Evolutionary conservation across 2,888 invertebrate genomes (phyloP).

Genomic region (Dendrolimus pini): DNA sequence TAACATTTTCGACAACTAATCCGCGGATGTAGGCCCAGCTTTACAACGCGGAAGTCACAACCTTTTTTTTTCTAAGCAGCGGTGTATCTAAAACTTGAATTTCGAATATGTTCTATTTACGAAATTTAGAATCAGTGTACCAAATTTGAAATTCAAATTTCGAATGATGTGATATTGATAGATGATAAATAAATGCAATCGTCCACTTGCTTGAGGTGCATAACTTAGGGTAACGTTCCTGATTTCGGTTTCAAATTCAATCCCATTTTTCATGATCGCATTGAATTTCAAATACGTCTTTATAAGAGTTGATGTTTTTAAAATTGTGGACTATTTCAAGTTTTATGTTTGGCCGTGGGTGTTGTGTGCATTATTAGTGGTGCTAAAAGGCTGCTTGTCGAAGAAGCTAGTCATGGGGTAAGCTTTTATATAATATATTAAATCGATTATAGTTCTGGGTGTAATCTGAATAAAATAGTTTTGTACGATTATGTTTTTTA

Average conservation of each 20-base stretch:
- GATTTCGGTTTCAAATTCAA: constrained; percentile 51
- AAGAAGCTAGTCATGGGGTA: constrained; percentile 44
- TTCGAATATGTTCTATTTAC: background rate
- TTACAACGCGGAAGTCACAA: constrained; percentile 9
- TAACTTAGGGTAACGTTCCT: constrained; percentile 42
- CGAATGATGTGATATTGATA: background rate
- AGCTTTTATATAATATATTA: constrained; percentile 15
- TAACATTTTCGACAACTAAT: constrained; percentile 18
- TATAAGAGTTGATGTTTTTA: constrained; percentile 60
- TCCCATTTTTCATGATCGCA: constrained; percentile 63
- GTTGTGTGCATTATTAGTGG: constrained; percentile 30
- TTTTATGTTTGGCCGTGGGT: constrained; percentile 40
- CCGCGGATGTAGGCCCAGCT: constrained; percentile 34
- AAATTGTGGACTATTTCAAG: constrained; percentile 53
- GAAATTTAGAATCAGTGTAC: constrained; percentile 6
- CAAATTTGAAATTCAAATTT: constrained; percentile 4
- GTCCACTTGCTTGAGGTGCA: constrained; percentile 55
- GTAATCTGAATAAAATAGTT: background rate
- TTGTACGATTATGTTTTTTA: constrained; percentile 1
- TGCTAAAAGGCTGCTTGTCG: constrained; percentile 12
- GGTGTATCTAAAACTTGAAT: constrained; percentile 6
- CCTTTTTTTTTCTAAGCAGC: constrained; percentile 9
- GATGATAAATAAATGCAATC: constrained; percentile 37
- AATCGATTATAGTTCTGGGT: background rate
- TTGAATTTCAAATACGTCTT: constrained; percentile 72